Evolutionary conservation across 37 sponge, comb jelly and placozoan species (phyloP), one percentile per base, ranked within the genome.

Genomic region (Hormiphora californensis): DNA sequence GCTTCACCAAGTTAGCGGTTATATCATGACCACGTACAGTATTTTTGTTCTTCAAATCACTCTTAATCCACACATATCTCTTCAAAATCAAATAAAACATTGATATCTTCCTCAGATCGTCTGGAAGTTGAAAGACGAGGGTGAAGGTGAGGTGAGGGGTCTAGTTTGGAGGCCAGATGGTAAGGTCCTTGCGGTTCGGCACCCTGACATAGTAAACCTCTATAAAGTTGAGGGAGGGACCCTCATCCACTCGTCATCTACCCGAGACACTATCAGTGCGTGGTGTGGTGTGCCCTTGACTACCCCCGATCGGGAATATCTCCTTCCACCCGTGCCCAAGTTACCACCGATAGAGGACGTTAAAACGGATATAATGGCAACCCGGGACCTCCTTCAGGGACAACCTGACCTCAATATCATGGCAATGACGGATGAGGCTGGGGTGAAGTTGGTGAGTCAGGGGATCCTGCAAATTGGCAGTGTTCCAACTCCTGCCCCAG

Each of bases 171-270:
- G 81, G 44, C 27, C 39, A 1, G 81, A 73, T 36, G 81, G 81
- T 25, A 73, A 73, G 44, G 81, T 73, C 1, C 81, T 73, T 43
- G 81, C 81, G 1, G 81, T 73, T 15, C 40, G 46, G 28, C 43
- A 36, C 44, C 35, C 40, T 0, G 81, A 33, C 17, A 46, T 73
- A 19, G 35, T 73, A 12, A 73, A 73, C 25, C 27, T 73, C 46
- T 73, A 73, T 28, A 73, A 36, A 43, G 81, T 73, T 4, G 81
- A 73, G 81, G 81, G 81, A n/a, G 81, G 81, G 2, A 3, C 81
- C 2, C 38, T 73, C 39, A 33, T 73, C 5, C 81, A 73, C 38
- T 73, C 81, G 28, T 73, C 81, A n/a, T 33, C 35, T 12, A 73
- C 36, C 1, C 36, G 43, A 3, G 81, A 73, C 35, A 7, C 19